These are phyloP conservation scores for Rhagonycha lutea DNA, from an alignment of 2,888 invertebrate species.

Conservation along the genomic window DNA sequence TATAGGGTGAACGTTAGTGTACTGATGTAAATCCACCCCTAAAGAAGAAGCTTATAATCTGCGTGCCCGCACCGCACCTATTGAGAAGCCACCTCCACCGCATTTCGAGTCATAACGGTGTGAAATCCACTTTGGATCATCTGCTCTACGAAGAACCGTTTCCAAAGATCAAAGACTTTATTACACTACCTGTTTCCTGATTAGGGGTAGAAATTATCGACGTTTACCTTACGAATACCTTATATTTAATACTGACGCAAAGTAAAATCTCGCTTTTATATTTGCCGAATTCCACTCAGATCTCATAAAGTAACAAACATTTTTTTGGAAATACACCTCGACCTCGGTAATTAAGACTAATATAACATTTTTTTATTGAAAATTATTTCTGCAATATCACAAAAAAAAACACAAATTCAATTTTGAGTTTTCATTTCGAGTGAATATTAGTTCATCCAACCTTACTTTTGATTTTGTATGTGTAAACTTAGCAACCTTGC, in stretches of 20 bases:
- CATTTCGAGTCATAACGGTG: constrained; percentile 40
- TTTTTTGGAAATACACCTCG: neutral
- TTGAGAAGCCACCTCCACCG: constrained; percentile 37
- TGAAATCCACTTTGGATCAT: constrained; percentile 44
- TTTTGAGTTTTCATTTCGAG: neutral
- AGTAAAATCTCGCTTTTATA: constrained; percentile 23
- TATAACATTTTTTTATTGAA: neutral
- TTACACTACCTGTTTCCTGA: constrained; percentile 43
- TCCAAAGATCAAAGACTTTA: constrained; percentile 45
- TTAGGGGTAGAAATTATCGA: constrained; percentile 42
- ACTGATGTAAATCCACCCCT: constrained; percentile 37
- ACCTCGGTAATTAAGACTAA: neutral
- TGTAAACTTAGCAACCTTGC: neutral
- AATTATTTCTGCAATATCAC: neutral
- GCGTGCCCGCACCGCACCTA: constrained; percentile 39
- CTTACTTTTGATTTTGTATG: neutral
- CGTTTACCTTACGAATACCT: constrained; percentile 38
- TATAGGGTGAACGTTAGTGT: constrained; percentile 35
- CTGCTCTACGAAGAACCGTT: constrained; percentile 41
- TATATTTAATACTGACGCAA: constrained; percentile 24
- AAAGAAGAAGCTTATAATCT: constrained; percentile 38
- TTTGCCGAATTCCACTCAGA: constrained; percentile 8
- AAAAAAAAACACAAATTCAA: neutral
- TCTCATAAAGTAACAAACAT: neutral
- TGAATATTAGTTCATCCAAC: neutral